Evolutionary conservation across 1,140 invertebrate genomes (phyloP).

Genomic region (Bemisia tabaci): DNA sequence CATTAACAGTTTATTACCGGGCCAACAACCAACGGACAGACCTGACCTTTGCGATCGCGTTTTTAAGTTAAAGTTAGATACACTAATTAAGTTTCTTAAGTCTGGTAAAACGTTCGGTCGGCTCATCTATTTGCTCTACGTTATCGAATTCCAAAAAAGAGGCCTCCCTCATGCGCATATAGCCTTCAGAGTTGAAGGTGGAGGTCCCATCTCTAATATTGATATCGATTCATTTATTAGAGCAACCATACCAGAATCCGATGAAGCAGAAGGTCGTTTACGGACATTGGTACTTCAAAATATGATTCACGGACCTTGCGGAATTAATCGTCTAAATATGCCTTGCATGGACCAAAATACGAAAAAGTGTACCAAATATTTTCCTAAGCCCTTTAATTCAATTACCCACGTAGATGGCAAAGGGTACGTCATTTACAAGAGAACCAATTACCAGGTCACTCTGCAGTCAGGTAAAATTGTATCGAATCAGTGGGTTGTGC

Average conservation of each 20-base stretch:
- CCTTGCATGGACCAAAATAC: slow-evolving; percentile 26
- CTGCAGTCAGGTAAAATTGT: slow-evolving; percentile 15
- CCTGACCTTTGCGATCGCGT: slow-evolving; percentile 8
- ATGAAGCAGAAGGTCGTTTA: background rate
- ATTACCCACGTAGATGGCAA: slow-evolving; percentile 26
- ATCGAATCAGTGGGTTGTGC: slow-evolving; percentile 30
- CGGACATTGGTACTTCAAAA: background rate
- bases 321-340: slow-evolving; percentile 9
- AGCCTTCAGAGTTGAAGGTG: background rate
- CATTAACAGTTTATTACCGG: background rate
- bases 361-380: slow-evolving; percentile 28
- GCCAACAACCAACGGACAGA: background rate
- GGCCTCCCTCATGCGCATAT: slow-evolving; percentile 9
- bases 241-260: background rate
- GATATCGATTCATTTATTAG: slow-evolving; percentile 7
- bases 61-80: slow-evolving; percentile 14
- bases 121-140: slow-evolving; percentile 23
- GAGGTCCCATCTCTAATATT: slow-evolving; percentile 16
- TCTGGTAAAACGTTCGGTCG: slow-evolving; percentile 4
- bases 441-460: slow-evolving; percentile 13
- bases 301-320: slow-evolving; percentile 5
- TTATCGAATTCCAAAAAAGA: slow-evolving; percentile 33
- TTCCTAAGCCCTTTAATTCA: slow-evolving; percentile 24
- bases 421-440: slow-evolving; percentile 31
- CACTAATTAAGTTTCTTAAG: slow-evolving; percentile 13